Evolutionary conservation across 37 sponge, comb jelly and placozoan species (phyloP), one percentile per base, ranked within the genome.

Genomic region (Cladorhizidae sp.): DNA sequence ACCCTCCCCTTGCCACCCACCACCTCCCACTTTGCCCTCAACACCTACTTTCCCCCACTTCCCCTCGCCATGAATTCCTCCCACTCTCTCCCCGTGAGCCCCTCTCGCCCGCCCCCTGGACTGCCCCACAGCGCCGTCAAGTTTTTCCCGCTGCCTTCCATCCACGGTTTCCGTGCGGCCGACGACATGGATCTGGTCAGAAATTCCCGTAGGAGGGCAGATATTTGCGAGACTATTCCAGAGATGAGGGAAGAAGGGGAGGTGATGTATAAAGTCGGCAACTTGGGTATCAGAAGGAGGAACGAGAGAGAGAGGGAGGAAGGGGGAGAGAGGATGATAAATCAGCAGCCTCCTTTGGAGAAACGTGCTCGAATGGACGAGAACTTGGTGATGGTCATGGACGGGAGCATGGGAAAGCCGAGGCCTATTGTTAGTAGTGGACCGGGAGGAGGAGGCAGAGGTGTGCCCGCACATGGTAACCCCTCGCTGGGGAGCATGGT

Each of bases 81-180:
- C 39, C 74, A 73, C 68, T 86, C 91, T 18, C 83, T 82, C 26
- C 91, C 83, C 0, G 61, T 76, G 18, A 80, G 79, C 38, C 90
- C 83, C 32, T 81, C 83, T 11, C 78, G 70, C 2, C 82, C 81
- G 17, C 81, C 69, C 0, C 45, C 58, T 31, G 73, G 79, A 25
- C 79, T 86, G 74, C 65, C 71, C 50, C 81, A 72, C 61, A 57
- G 68, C 1, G 73, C 86, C 22, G 35, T 87, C 49, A 75, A 77
- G 31, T 87, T 75, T 61, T 87, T 80, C 45, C 81, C 87, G 14
- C 26, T 59, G 54, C 32, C 69, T 51, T 38, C 43, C n/a, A 14
- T 56, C 14, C 65, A 77, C 38, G 43, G 64, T 21, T 2, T 57
- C 37, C 37, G 52, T 22, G 50, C 80, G 17, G 36, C 80, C 0